Evolutionary conservation across 2,797 vertebrate species (phyloP), one percentile per base, ranked within the genome.

Genomic region (Apogon talboti): DNA sequence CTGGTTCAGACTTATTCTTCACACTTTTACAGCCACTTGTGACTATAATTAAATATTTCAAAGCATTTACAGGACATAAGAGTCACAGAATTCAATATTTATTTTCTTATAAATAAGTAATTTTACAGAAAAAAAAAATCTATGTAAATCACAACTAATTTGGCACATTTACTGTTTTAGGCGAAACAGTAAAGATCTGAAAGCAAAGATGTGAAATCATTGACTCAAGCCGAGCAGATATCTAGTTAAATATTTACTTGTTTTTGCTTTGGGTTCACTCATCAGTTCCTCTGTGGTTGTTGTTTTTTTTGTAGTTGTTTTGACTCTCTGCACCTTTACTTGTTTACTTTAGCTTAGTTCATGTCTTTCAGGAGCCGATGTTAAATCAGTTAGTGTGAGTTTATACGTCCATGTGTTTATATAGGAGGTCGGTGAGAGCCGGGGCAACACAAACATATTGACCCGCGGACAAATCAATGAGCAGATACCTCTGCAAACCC

Each of bases 251-350:
- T 50, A 24, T 62, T 21, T 66, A 16, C 28, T 11, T 14, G 6
- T 16, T 48, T 41, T 6, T 15, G 14, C 18, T 4, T 2, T 35
- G 47, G 33, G 49, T 50, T 0, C 0, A 9, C 8, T 15, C 15
- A 18, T 4, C 3, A 44, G 13, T 40, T 19, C 9, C 8, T 62
- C 49, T 64, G 41, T 61, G 43, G 21, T 54, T 76, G 68, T 61
- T 16, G 33, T 66, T 71, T 40, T 78, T 80, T 61, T 16, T 38
- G 62, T 71, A 37, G 76, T 80, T 64, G 21, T 33, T 65, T 69
- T 4, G n/a, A 44, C 48, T 50, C 43, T 55, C 15, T n/a, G 0
- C 1, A 19, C 24, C 38, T 21, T 69, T 61, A 33, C 30, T 33
- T 33, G 30, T 33, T 33, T 33, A 33, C 8, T 33, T 33, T 33